Base-by-base conservation (phyloP, 2,797 vertebrate species). In the Rhabdophis nuchalis region DNA sequence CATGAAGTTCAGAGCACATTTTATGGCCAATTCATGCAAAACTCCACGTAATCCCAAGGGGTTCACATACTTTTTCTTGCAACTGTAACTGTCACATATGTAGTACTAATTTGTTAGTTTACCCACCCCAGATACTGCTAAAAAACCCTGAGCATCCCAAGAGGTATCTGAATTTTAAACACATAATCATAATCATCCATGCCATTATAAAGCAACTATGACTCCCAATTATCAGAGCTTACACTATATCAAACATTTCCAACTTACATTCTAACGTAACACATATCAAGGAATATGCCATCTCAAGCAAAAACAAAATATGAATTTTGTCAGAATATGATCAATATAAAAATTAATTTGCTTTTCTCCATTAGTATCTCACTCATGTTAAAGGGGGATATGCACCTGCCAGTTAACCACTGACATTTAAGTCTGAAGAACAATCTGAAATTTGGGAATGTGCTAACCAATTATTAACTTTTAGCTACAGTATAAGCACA, bases 121-220 rank as follows among this genome's bases (percentile, higher is more conserved):
- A 53, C 50, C 68, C 56, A 77, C 92, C 93, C 1, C 46, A 85
- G 16, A 46, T 85, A 95, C 87, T 87, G 93, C 93, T 94, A 96
- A 95, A 95, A 92, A 92, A 96, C 87, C 95, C 96, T 96, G 96
- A 96, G 96, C 94, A 92, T 93, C 93, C 93, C 94, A 94, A 93
- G 96, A 96, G 96, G 96, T 97, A 97, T 95, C 92, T 95, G 92
- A 94, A 95, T 95, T 93, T 94, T 93, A 95, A 95, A 87, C 91
- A 87, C 89, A 90, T 89, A 95, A 94, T 95, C 88, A 93, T 92
- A 91, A 94, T 96, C 89, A 95, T 95, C 92, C 94, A 91, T 72
- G 54, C 94, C 93, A 95, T 93, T 77, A 94, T 12, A 95, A 89
- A 96, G 92, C 91, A 90, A 85, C 91, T 95, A 85, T 95, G 94